phyloP scores from a whole-genome alignment of 2,113 vertebrate genomes.

The Albula goreensis region DNA sequence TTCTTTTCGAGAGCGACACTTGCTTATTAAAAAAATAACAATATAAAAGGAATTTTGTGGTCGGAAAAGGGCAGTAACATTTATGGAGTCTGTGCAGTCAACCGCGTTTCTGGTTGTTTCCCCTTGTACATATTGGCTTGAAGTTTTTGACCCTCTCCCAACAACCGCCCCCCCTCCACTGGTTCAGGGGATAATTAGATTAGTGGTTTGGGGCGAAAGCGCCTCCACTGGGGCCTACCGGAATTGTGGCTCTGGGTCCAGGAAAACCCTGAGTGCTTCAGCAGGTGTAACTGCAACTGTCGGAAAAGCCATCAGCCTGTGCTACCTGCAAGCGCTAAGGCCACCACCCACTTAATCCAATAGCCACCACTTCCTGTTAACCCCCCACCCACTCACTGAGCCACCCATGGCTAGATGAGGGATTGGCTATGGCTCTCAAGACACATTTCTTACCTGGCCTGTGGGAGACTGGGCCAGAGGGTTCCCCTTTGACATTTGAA shows the following conservation, averaged over 20 bases:
- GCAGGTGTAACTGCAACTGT: constrained; percentile 44
- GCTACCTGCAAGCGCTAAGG: constrained; percentile 46
- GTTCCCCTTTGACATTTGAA: too few relatives aligned
- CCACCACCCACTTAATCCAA: constrained; percentile 54
- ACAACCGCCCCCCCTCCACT: constrained; percentile 20
- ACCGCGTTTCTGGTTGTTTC: constrained; percentile 3
- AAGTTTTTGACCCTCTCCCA: constrained; percentile 33
- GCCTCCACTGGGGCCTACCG: constrained; percentile 18
- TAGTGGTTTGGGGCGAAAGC: constrained; percentile 37
- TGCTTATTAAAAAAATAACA: constrained; percentile 46
- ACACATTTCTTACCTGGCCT: too few relatives aligned
- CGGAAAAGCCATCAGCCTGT: constrained; percentile 57
- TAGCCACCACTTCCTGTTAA: constrained; percentile 34
- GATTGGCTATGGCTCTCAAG: too few relatives aligned
- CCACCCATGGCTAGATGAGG: too few relatives aligned
- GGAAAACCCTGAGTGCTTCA: constrained; percentile 43
- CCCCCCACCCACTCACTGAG: not conserved
- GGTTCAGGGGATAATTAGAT: constrained; percentile 44
- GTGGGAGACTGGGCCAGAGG: too few relatives aligned
- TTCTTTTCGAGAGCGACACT: constrained; percentile 19
- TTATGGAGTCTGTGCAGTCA: constrained; percentile 26
- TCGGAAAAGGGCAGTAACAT: constrained; percentile 51
- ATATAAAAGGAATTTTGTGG: constrained; percentile 45
- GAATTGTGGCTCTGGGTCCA: constrained; percentile 14
- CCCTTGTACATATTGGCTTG: constrained; percentile 12